Evolutionary conservation across 1,140 invertebrate genomes (phyloP).

Genomic region (Catajapyx aquilonaris): DNA sequence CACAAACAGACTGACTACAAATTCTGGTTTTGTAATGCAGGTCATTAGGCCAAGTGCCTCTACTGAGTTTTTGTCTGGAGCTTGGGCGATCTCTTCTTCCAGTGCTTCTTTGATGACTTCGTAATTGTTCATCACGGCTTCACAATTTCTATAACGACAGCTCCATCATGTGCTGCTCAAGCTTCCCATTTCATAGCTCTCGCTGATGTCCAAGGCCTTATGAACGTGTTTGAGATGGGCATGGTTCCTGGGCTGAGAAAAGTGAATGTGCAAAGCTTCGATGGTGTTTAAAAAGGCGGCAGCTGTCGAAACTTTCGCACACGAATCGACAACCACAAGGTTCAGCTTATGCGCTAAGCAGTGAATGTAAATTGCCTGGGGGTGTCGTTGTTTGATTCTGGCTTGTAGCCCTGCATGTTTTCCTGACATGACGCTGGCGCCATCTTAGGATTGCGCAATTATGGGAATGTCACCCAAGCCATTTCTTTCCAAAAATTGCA

Average conservation of each 20-base stretch:
- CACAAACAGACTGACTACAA: conserved; percentile 1
- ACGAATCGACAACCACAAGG: conserved; percentile 6
- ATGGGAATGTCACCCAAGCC: no score
- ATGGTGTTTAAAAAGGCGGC: conserved; percentile 4
- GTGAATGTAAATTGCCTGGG: conserved; percentile 3
- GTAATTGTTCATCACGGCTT: conserved; percentile 6
- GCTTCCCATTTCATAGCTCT: conserved; percentile 1
- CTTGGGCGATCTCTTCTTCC: conserved; percentile 5
- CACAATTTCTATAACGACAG: conserved; percentile 2
- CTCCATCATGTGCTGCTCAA: conserved; percentile 1
- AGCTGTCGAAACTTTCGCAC: conserved; percentile 4
- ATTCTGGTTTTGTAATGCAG: conserved; percentile 7
- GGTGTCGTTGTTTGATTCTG: conserved; percentile 1
- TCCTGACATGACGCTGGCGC: conserved; percentile 4
- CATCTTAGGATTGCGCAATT: conserved; percentile 2
- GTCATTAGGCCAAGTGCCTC: conserved; percentile 1
- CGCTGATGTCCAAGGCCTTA: conserved; percentile 2
- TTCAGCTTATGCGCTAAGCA: conserved; percentile 4
- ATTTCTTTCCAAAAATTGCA: no score
- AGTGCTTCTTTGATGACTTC: conserved; percentile 4
- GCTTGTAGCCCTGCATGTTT: conserved; percentile 4
- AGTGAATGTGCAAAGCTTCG: conserved; percentile 7
- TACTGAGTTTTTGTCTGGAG: conserved; percentile 2
- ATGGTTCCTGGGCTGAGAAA: conserved; percentile 5
- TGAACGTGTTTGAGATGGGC: neutral